Conservation (phyloP, 2,797 vertebrate genomes). For the Spinus olivaceus region DNA sequence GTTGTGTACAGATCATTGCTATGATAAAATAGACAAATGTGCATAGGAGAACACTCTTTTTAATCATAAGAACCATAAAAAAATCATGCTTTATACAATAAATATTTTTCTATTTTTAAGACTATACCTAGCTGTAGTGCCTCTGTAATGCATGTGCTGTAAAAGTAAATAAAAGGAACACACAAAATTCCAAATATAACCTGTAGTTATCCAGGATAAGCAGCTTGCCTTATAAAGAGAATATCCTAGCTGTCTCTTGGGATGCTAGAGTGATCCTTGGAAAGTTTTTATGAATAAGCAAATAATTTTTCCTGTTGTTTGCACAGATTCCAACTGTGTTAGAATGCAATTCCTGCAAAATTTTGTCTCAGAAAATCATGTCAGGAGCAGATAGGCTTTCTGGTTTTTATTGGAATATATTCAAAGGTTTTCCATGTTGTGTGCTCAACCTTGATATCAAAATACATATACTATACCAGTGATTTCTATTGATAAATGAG, state of each 20-base stretch:
- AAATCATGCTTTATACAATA: slow-evolving; percentile 7
- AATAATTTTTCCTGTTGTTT: neutral
- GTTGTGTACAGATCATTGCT: slow-evolving; percentile 6
- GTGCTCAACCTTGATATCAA: neutral
- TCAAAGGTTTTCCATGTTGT: neutral
- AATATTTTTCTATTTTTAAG: neutral
- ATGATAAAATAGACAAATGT: slow-evolving; percentile 30
- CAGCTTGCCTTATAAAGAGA: neutral
- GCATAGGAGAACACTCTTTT: slow-evolving; percentile 9
- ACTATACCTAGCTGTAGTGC: neutral
- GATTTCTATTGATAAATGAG: neutral
- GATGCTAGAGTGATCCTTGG: neutral
- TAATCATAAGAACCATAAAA: slow-evolving; percentile 11
- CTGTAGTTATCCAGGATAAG: neutral
- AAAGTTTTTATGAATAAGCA: neutral
- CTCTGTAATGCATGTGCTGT: neutral
- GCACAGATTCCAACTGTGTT: neutral
- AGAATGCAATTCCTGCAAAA: neutral
- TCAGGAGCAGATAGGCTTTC: neutral
- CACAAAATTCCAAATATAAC: neutral
- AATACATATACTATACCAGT: neutral
- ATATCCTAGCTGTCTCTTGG: neutral
- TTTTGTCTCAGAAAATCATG: neutral
- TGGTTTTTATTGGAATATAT: neutral
- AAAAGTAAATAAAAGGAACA: neutral